These are phyloP conservation scores for Osmerus mordax DNA, from an alignment of 2,113 vertebrate species.

Conservation along the genomic window DNA sequence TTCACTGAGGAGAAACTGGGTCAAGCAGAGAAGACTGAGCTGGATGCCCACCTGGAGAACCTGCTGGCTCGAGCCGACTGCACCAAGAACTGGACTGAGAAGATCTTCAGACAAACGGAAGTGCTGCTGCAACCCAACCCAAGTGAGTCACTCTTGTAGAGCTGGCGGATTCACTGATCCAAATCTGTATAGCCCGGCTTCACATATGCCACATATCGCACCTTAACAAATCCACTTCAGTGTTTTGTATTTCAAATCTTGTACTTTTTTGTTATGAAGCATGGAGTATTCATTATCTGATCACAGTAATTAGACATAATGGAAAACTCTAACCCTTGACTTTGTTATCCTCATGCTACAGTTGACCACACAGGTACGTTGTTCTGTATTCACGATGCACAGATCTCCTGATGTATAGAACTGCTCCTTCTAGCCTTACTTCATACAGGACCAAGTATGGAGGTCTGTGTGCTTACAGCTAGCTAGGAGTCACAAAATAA, in stretches of 20 bases:
- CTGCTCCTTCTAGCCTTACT: too few relatives aligned
- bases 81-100: constrained; percentile 95
- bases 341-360: constrained; percentile 74
- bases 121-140: constrained; percentile 92
- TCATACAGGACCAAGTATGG: too few relatives aligned
- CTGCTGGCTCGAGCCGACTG: constrained; percentile 86
- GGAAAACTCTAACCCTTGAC: constrained; percentile 62
- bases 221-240: too few relatives aligned
- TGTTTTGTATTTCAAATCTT: too few relatives aligned
- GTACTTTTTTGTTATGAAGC: too few relatives aligned
- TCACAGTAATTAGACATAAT: neutral
- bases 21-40: constrained; percentile 90
- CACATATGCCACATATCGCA: too few relatives aligned
- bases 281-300: too few relatives aligned
- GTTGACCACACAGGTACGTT: constrained; percentile 74
- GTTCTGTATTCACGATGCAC: constrained; percentile 26
- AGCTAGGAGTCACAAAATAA: too few relatives aligned
- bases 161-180: neutral
- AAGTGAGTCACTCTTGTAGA: constrained; percentile 70
- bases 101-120: constrained; percentile 88
- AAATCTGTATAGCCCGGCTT: too few relatives aligned
- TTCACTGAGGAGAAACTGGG: constrained; percentile 95
- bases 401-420: too few relatives aligned
- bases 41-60: constrained; percentile 90
- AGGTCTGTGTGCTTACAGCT: too few relatives aligned